Base-by-base conservation (phyloP, 2,113 vertebrate species). In the Anolis sagrei region DNA sequence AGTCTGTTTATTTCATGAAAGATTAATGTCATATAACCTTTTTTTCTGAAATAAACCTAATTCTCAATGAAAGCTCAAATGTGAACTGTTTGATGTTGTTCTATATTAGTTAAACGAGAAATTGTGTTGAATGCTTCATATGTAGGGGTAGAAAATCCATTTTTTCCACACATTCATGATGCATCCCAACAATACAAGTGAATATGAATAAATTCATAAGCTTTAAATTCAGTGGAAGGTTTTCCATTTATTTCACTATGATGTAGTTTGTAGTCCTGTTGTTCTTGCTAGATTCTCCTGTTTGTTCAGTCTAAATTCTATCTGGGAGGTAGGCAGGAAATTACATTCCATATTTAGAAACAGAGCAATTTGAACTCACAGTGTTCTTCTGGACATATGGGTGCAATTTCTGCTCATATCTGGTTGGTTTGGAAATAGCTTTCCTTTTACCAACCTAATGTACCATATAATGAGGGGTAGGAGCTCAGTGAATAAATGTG, bases 11-110 rank as follows among this genome's bases (percentile, higher is more conserved):
- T 64, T 66, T 62, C 39, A 51, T 86, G 39, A 66, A 70, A 86
- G 78, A 66, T 74, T 48, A 81, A 68, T 86, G 78, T 19, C 16
- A 80, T 80, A 36, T 86, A 80, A 66, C 74, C 13, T 74, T 34
- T 62, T n/a, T 83, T 82, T 85, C 16, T 76, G 81, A 64, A 88
- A 39, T 83, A 36, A 8, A 32, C 5, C 87, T 88, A 62, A 79
- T 19, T 80, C 82, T 34, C 21, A 32, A 66, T 88, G 68, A 72
- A 73, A 83, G 83, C 36, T 76, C n/a, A 86, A 83, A 29, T 64
- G 69, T 70, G 64, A 88, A 79, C 70, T 79, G 58, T 70, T 81
- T 76, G 1, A 9, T 61, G 1, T 68, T 73, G 10, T 21, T 82
- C 13, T 84, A 3, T 80, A 77, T 87, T 32, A 79, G 44, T 84